These are phyloP conservation scores for Vanessa atalanta DNA, from an alignment of 1,140 invertebrate genomes.

Conservation along the genomic window DNA sequence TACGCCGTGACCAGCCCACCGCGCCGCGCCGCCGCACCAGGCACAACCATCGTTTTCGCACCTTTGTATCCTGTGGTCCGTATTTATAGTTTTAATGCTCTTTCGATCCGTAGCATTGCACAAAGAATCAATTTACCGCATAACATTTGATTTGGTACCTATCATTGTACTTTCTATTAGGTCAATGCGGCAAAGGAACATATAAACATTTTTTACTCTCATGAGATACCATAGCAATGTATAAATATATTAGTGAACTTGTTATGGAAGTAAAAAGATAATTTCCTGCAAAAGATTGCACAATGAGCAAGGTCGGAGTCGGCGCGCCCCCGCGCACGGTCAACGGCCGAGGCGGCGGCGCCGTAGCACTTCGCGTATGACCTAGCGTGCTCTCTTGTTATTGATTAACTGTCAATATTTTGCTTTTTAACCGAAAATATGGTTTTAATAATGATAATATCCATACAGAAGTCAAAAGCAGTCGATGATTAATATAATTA, in stretches of 20 bases:
- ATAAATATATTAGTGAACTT: conserved; percentile 12
- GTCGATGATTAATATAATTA: background rate
- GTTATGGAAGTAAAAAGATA: conserved; percentile 13
- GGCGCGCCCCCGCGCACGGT: conserved; percentile 69
- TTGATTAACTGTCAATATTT: conserved; percentile 70
- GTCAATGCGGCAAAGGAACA: background rate
- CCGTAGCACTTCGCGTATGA: conserved; percentile 60
- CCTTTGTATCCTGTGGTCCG: conserved; percentile 84
- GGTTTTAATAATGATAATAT: background rate
- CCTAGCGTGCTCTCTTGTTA: conserved; percentile 64
- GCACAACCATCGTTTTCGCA: conserved; percentile 84
- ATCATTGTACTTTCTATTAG: background rate
- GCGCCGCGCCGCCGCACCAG: conserved; percentile 78
- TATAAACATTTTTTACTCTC: background rate
- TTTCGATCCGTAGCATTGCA: background rate
- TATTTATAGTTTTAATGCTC: conserved; percentile 41
- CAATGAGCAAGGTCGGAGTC: conserved; percentile 67
- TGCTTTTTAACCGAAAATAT: conserved; percentile 25
- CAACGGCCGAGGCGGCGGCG: conserved; percentile 69
- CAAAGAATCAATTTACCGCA: no score
- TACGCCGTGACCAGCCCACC: conserved; percentile 78
- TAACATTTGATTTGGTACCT: background rate
- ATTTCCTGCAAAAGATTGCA: conserved; percentile 45
- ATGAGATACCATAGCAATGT: background rate
- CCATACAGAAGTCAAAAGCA: background rate